Base-by-base conservation (phyloP, 2,888 invertebrate genomes). In the Steinernema hermaphroditum region DNA sequence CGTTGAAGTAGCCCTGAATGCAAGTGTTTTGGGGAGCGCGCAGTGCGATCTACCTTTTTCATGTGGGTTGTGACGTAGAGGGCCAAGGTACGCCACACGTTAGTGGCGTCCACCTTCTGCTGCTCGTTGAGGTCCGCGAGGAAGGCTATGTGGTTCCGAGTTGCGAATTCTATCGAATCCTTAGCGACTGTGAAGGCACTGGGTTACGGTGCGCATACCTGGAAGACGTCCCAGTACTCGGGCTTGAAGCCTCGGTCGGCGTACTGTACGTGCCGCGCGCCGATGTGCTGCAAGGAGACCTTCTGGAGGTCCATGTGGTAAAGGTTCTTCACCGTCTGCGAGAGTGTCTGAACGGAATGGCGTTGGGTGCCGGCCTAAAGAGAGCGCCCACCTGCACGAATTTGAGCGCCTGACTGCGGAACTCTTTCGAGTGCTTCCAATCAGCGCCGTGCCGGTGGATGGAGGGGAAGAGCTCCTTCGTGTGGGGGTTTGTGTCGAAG, bases 221-320 rank as follows among this genome's bases (percentile, higher is more conserved):
- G 80, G 74, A 85, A 83, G 44, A 79, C 77, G 74, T 85, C 80
- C 85, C 85, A 85, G 72, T 83, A 81, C 68, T 83, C 82, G 32
- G 81, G 80, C 49, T 81, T 81, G 77, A 85, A 85, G 34, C 85
- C 85, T 54, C 85, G 74, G 49, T 78, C 75, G 0, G 83, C 83
- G 70, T 81, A 85, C 71, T 81, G 78, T 49, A 77, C 75, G 57
- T 85, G 85, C 29, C 81, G 76, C 69, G 82, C 81, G 6, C 85
- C 85, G 72, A 85, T 81, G 37, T 74, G 77, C 74, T 81, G 81
- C 32, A 85, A 69, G 37, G 75, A 79, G 0, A 14, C 71, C 68
- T 75, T 77, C 32, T 80, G 69, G 57, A 81, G 71, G 1, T 84
- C 82, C 82, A 82, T 82, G 74, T 85, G 82, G 71, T 84, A 82